Base-by-base conservation (phyloP, 2,113 vertebrate species). In the Proterorhinus semilunaris region DNA sequence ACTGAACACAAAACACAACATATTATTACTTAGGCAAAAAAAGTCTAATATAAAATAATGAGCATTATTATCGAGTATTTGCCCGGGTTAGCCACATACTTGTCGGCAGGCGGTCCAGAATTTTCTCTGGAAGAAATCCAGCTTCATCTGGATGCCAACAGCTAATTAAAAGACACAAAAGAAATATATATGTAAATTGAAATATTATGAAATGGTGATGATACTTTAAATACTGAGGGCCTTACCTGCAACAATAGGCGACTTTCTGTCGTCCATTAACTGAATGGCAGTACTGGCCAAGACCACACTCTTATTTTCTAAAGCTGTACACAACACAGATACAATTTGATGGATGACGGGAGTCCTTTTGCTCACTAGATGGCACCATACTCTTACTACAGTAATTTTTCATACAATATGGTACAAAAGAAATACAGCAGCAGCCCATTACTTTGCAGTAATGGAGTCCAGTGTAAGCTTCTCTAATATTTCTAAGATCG, bases 91-190 rank as follows among this genome's bases (percentile, higher is more conserved):
- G 55, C 13, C 10, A 58, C 55, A 42, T 58, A 98, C 98, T 95
- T 99, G 98, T 94, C 98, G 94, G 86, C 98, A 98, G 76, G 98
- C 97, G 9, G 97, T 99, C 95, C 97, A 99, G 84, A 99, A 99
- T 88, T 99, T 99, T 81, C 96, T 93, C 86, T 98, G 98, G 90
- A 99, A 99, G 90, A 96, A 99, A 81, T 99, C 97, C 11, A 99
- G 94, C 91, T 99, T 99, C 98, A 99, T 99, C 88, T 99, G 98
- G 86, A 99, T 96, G 68, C 98, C 98, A 46, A 99, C 95, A 92
- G 96, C 98, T 99, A 66, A 75, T 45, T 17, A 61, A 42, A 57
- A 71, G 7, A 58, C 46, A 42, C 58, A 48, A 6, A 17, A 47
- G 11, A 43, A 42, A 27, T 13, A 43, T 43, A 42, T 7, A 61